These are phyloP conservation scores for Heliangelus exortis DNA, from an alignment of 2,797 vertebrate genomes.

Conservation along the genomic window DNA sequence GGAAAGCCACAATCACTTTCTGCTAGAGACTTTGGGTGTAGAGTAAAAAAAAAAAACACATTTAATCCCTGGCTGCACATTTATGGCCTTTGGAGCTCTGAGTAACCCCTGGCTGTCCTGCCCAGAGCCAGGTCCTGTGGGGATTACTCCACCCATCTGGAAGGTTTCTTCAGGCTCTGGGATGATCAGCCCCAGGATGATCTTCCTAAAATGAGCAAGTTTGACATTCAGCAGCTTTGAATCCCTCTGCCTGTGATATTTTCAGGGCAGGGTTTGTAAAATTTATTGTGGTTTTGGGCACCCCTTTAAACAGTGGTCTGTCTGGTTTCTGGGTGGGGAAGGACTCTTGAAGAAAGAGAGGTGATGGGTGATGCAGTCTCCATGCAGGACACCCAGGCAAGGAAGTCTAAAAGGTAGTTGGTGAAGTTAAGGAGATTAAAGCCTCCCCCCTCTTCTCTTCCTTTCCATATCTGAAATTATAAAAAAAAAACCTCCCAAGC, in stretches of 20 bases:
- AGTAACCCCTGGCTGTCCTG: background rate
- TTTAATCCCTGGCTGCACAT: background rate
- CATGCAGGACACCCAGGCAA: background rate
- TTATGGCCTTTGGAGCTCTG: background rate
- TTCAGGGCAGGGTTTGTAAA: background rate
- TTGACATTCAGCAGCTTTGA: background rate
- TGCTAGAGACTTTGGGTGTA: rapidly evolving
- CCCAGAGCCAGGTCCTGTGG: background rate
- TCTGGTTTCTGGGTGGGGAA: background rate
- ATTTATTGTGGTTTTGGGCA: background rate
- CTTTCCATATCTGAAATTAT: background rate
- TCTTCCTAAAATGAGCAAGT: background rate
- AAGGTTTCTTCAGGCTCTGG: background rate
- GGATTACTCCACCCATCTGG: background rate
- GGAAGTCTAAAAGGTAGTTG: background rate
- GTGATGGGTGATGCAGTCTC: no score
- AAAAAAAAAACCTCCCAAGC: background rate
- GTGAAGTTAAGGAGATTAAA: background rate
- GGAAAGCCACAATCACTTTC: background rate
- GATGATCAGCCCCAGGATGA: background rate
- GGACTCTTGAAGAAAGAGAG: background rate
- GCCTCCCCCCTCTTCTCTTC: background rate
- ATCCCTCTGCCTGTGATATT: background rate
- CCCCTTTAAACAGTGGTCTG: background rate
- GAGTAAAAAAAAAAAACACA: no score